Evolutionary conservation across 2,888 invertebrate species (phyloP).

Genomic region (Tridacna gigas): DNA sequence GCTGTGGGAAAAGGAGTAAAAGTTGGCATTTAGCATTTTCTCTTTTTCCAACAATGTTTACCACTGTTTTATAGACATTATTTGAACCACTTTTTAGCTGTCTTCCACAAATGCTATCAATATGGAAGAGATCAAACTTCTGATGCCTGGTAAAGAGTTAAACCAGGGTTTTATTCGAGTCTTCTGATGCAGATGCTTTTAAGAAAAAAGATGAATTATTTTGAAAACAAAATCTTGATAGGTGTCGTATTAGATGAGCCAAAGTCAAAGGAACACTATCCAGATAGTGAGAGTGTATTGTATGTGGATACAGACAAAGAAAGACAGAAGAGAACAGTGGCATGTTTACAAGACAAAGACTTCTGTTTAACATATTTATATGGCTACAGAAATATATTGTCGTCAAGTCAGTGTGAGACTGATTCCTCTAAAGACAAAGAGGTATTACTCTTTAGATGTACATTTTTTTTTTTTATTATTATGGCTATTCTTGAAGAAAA

Average conservation of each 20-base stretch:
- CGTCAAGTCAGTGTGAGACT: neutral
- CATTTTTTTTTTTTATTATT: too few species aligned
- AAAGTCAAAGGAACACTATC: constrained; percentile 31
- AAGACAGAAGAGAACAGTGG: constrained; percentile 37
- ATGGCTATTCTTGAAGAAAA: too few species aligned
- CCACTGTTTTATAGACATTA: too few species aligned
- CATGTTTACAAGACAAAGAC: constrained; percentile 35
- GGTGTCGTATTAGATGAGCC: constrained; percentile 49
- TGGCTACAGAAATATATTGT: constrained; percentile 42
- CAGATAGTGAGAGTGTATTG: constrained; percentile 2
- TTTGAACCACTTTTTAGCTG: too few species aligned
- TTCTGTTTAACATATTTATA: constrained; percentile 56
- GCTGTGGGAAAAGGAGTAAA: too few species aligned
- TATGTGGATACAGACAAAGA: constrained; percentile 42
- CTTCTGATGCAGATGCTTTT: too few species aligned
- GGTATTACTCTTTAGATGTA: constrained; percentile 26
- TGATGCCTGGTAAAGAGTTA: neutral
- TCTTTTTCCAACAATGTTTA: too few species aligned
- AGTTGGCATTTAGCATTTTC: too few species aligned
- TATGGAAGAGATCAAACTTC: too few species aligned
- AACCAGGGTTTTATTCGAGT: neutral
- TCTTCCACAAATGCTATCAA: too few species aligned
- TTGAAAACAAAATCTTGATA: neutral
- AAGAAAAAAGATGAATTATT: too few species aligned
- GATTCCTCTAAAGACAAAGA: constrained; percentile 33